phyloP scores from a whole-genome alignment of 2,888 invertebrate genomes.

The Tenthredo livida region DNA sequence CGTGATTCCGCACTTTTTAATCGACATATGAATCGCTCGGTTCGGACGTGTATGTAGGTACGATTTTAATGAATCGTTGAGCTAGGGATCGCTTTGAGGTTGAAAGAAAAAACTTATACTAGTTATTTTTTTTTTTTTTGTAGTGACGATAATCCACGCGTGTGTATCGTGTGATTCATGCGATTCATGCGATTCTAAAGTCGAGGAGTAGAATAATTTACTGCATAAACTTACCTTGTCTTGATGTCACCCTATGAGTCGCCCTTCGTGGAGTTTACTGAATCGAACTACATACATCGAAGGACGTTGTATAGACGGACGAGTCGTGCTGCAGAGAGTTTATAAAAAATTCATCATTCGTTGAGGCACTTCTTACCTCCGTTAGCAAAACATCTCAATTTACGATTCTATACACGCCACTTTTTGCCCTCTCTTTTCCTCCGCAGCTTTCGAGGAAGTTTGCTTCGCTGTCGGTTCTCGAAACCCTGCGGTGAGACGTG shows the following conservation, averaged over 20 bases:
- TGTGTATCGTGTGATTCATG: neutral
- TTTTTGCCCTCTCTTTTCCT: neutral
- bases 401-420: slow-evolving; percentile 35
- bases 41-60: no score
- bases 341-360: slow-evolving; percentile 35
- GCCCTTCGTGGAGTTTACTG: neutral
- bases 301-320: neutral
- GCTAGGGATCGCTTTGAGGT: no score
- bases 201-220: neutral
- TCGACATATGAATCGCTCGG: no score
- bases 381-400: slow-evolving; percentile 50
- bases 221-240: neutral
- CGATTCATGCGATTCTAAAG: slow-evolving; percentile 12
- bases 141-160: neutral
- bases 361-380: slow-evolving; percentile 19
- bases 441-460: neutral
- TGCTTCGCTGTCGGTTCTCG: neutral
- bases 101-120: neutral
- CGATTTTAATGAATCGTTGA: no score
- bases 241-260: neutral
- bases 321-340: neutral
- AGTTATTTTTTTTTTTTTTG: neutral
- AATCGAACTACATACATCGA: neutral
- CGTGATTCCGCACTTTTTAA: no score
- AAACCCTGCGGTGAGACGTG: no score